A percentile compares a stretch with the other conserved stretches of the same genome.
Conservation (phyloP, 2,113 vertebrate species). For the Gallinago paraguaiae region DNA sequence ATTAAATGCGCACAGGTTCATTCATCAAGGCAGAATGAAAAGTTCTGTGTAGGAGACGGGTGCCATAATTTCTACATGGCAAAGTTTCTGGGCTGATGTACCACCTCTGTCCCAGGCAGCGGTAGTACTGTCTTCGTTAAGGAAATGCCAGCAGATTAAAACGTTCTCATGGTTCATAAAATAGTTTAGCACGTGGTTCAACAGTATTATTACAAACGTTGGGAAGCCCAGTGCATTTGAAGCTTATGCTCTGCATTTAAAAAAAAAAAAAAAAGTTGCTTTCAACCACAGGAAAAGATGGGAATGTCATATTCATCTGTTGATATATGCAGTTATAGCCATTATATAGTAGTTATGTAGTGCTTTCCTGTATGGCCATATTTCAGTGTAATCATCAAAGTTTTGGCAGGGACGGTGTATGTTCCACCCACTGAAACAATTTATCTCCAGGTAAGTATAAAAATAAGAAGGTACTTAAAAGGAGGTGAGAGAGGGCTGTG, state of each 20-base stretch:
- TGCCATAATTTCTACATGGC: background rate
- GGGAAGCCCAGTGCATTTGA: background rate
- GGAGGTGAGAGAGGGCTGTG: background rate
- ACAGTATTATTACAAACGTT: background rate
- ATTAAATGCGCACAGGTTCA: background rate
- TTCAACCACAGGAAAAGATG: background rate
- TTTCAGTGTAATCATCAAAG: background rate
- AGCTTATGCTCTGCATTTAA: background rate
- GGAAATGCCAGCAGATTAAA: conserved; percentile 17
- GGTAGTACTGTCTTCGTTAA: background rate
- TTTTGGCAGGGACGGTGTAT: too few relatives aligned
- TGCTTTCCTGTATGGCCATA: background rate
- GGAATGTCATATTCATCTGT: background rate
- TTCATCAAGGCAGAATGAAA: background rate
- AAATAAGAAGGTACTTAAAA: background rate
- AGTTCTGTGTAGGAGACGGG: background rate
- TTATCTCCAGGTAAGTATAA: background rate
- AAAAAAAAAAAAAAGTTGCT: background rate
- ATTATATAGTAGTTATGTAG: background rate
- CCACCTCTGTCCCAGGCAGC: background rate
- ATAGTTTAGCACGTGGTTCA: background rate
- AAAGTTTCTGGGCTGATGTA: background rate
- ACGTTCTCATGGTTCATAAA: background rate
- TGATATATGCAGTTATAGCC: rapidly evolving
- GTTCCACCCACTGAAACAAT: background rate